Evolutionary conservation across 2,113 vertebrate species (phyloP).

Genomic region (Marmota monax): DNA sequence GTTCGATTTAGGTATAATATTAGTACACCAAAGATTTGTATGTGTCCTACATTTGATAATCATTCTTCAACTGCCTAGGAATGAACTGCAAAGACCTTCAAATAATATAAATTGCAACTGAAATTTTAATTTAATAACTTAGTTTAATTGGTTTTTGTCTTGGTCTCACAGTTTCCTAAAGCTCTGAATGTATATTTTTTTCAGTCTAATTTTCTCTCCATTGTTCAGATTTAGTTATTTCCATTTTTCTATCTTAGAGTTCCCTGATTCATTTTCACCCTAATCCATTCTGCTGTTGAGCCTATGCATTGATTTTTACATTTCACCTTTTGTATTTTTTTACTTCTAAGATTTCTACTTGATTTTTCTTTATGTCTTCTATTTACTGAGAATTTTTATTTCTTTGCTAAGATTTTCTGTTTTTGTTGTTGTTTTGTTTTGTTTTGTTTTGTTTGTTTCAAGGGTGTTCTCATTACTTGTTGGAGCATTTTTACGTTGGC

Average conservation of each 20-base stretch:
- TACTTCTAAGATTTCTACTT: conserved; percentile 35
- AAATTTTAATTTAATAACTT: conserved; percentile 34
- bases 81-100: background rate
- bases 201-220: background rate
- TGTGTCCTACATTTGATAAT: background rate
- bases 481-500: conserved; percentile 3
- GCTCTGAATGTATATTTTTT: background rate
- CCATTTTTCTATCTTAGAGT: background rate
- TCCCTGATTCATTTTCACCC: background rate
- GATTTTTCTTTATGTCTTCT: conserved; percentile 7
- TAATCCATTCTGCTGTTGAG: conserved; percentile 29
- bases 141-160: conserved; percentile 12
- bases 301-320: conserved; percentile 22
- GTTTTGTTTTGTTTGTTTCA: background rate
- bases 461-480: background rate
- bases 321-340: conserved; percentile 18
- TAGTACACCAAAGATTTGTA: background rate
- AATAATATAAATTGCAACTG: conserved; percentile 24
- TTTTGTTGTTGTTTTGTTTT: background rate
- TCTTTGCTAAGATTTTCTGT: background rate
- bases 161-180: background rate
- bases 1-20: background rate
- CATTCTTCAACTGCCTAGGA: background rate
- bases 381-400: background rate
- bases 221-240: background rate